These are phyloP conservation scores for Telmatherina bonti DNA, from an alignment of 2,797 vertebrate species.

Conservation along the genomic window DNA sequence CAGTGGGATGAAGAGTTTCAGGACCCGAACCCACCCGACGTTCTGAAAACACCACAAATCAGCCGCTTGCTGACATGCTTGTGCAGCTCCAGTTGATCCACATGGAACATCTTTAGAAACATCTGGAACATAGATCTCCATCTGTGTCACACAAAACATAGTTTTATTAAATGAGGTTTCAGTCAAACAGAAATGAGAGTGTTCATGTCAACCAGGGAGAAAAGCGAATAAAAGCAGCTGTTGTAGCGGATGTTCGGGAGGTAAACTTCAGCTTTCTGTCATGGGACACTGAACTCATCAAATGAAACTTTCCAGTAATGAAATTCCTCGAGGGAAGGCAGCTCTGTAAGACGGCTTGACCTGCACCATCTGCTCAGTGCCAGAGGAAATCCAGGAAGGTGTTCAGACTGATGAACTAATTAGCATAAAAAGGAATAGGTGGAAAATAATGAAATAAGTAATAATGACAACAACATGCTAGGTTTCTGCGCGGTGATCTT, in stretches of 20 bases:
- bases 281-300: slow-evolving; percentile 2
- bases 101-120: no score
- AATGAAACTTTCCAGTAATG: slow-evolving; percentile 32
- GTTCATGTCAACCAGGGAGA: background rate
- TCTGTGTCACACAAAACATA: background rate
- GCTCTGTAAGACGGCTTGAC: slow-evolving; percentile 18
- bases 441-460: slow-evolving; percentile 2
- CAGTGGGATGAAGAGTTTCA: no score
- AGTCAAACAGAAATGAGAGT: background rate
- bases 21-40: no score
- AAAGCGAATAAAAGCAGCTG: background rate
- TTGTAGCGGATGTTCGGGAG: background rate
- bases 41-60: no score
- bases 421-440: slow-evolving; percentile 26
- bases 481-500: background rate
- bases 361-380: slow-evolving; percentile 22
- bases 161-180: background rate
- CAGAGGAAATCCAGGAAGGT: slow-evolving; percentile 7
- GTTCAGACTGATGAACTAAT: slow-evolving; percentile 35
- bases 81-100: no score
- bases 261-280: background rate
- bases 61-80: no score
- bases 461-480: background rate
- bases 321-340: slow-evolving; percentile 38
- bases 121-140: no score